Conservation (phyloP, 2,888 invertebrate species). For the Emmelina monodactyla region DNA sequence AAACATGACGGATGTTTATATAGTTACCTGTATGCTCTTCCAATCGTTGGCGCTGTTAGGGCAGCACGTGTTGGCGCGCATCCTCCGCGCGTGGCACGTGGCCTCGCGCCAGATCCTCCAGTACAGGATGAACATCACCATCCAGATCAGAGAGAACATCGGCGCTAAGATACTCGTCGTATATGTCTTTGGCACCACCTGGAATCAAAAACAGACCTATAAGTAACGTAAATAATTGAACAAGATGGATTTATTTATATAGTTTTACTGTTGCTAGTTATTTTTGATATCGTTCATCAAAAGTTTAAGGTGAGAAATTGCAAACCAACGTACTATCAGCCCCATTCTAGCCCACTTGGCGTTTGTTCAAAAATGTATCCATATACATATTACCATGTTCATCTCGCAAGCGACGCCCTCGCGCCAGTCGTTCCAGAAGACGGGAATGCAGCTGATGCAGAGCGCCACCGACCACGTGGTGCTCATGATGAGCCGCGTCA, state of each 20-base stretch:
- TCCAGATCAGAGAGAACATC: conserved; percentile 76
- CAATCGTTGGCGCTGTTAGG: conserved; percentile 70
- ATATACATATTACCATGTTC: conserved; percentile 70
- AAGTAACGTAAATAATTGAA: too few species aligned
- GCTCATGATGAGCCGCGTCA: conserved; percentile 69
- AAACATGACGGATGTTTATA: too few species aligned
- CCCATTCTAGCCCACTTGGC: too few species aligned
- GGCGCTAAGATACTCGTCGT: conserved; percentile 70
- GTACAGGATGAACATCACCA: conserved; percentile 77
- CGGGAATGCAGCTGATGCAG: conserved; percentile 72
- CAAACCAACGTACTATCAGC: too few species aligned
- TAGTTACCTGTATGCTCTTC: conserved; percentile 76
- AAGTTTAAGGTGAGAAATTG: too few species aligned
- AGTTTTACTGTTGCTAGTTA: too few species aligned
- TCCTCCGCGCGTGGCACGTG: conserved; percentile 72
- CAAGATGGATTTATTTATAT: too few species aligned
- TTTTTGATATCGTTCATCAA: too few species aligned
- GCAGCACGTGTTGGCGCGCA: conserved; percentile 69
- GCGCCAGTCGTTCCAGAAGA: conserved; percentile 82
- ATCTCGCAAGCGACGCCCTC: conserved; percentile 71
- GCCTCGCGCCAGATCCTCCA: conserved; percentile 83
- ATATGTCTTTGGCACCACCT: conserved; percentile 59
- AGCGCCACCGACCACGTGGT: conserved; percentile 74
- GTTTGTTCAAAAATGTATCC: too few species aligned
- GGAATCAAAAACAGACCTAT: conserved; percentile 23